phyloP scores from a whole-genome alignment of 1,140 invertebrate genomes.

The Leptopilina clavipes region DNA sequence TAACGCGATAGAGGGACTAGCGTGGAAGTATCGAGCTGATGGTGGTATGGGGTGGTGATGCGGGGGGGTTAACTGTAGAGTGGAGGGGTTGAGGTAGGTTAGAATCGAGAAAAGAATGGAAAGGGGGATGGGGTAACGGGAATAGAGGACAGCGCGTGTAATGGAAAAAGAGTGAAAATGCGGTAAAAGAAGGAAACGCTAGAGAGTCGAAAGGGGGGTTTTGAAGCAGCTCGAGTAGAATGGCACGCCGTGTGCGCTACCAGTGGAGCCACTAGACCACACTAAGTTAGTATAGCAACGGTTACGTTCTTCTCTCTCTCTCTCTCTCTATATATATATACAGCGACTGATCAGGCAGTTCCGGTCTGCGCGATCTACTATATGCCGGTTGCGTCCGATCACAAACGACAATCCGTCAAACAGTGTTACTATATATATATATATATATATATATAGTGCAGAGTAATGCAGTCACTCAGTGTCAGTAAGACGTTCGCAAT shows the following conservation, averaged over 20 bases:
- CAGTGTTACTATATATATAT: no score
- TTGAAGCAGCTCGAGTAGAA: slow-evolving; percentile 42
- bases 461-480: slow-evolving; percentile 9
- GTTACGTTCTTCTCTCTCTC: background rate
- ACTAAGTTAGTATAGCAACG: no score
- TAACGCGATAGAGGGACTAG: slow-evolving; percentile 46
- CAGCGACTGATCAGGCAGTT: slow-evolving; percentile 16
- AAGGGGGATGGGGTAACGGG: slow-evolving; percentile 30
- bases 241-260: slow-evolving; percentile 49
- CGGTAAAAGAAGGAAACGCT: slow-evolving; percentile 27
- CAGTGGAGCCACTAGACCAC: background rate
- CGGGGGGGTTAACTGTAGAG: slow-evolving; percentile 11
- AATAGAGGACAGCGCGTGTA: slow-evolving; percentile 33
- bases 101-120: background rate
- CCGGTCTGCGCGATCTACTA: slow-evolving; percentile 16
- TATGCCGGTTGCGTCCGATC: background rate
- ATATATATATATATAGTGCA: no score
- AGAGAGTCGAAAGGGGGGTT: slow-evolving; percentile 11
- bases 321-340: slow-evolving; percentile 2
- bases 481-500: slow-evolving; percentile 15
- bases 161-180: slow-evolving; percentile 37
- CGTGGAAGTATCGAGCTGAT: slow-evolving; percentile 55
- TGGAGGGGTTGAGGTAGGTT: background rate
- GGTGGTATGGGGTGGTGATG: slow-evolving; percentile 39
- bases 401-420: slow-evolving; percentile 11